phyloP scores from a whole-genome alignment of 2,797 vertebrate species.

The Artibeus jamaicensis region DNA sequence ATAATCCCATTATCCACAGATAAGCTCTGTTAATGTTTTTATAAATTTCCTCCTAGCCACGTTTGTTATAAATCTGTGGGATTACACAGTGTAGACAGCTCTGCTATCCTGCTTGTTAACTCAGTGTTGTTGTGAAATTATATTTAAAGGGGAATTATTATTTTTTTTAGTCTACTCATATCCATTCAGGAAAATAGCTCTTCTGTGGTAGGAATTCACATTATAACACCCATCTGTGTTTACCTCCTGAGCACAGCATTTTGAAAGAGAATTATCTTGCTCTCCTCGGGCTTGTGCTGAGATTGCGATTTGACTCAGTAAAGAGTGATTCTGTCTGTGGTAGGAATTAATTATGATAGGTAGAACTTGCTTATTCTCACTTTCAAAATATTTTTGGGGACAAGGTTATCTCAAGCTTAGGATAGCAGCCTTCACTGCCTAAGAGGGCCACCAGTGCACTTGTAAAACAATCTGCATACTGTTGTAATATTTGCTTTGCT shows the following conservation, averaged over 20 bases:
- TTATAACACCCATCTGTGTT: background rate
- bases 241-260: background rate
- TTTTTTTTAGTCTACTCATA: background rate
- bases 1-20: background rate
- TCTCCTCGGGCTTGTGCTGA: background rate
- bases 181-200: background rate
- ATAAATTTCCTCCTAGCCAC: background rate
- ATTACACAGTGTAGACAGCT: background rate
- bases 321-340: background rate
- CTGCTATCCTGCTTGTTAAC: background rate
- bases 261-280: background rate
- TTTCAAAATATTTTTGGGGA: background rate
- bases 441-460: background rate
- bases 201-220: background rate
- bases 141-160: background rate
- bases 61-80: background rate
- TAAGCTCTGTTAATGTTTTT: background rate
- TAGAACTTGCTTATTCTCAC: background rate
- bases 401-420: background rate
- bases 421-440: background rate
- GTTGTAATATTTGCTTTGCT: background rate
- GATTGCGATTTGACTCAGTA: background rate
- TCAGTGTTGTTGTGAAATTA: background rate
- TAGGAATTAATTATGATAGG: background rate
- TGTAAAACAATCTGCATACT: background rate